A percentile compares a stretch with the other conserved stretches of the same genome.
Evolutionary conservation across 2,888 invertebrate genomes (phyloP).

Genomic region (Caenorhabditis sp.): DNA sequence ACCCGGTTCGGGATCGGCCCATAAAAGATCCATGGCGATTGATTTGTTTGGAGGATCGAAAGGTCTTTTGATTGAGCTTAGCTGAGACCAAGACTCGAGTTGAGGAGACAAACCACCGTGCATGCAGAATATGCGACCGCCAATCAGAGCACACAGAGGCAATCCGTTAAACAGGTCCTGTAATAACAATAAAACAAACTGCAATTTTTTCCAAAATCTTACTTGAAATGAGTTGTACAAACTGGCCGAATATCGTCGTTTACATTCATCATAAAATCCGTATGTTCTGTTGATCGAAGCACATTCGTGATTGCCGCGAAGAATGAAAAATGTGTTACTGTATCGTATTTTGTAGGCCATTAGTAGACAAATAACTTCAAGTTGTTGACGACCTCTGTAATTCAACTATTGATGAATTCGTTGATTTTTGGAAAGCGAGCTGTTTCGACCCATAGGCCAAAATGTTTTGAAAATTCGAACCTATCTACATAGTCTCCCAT

Average conservation of each 20-base stretch:
- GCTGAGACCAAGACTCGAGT: conserved; percentile 23
- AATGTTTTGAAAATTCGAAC: no score
- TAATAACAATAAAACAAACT: background rate
- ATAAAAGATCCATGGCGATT: conserved; percentile 38
- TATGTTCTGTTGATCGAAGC: conserved; percentile 49
- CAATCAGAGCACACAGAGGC: conserved; percentile 39
- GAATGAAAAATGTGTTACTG: conserved; percentile 48
- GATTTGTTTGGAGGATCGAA: conserved; percentile 29
- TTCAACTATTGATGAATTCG: no score
- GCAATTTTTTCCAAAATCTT: background rate
- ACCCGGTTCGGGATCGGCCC: conserved; percentile 42
- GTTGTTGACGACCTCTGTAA: conserved; percentile 9
- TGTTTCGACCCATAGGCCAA: no score
- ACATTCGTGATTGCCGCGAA: conserved; percentile 59
- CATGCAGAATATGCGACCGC: conserved; percentile 42
- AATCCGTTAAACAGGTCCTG: conserved; percentile 43
- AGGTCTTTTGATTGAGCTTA: conserved; percentile 25
- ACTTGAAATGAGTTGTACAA: conserved; percentile 42
- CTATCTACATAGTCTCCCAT: conserved; percentile 51
- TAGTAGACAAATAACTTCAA: conserved; percentile 30
- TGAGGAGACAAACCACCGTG: conserved; percentile 37
- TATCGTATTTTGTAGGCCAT: conserved; percentile 35
- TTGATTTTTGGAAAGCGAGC: no score
- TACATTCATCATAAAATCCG: conserved; percentile 57
- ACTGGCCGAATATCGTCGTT: conserved; percentile 35